phyloP scores from a whole-genome alignment of 2,888 invertebrate genomes.

The Drosophila putrida region DNA sequence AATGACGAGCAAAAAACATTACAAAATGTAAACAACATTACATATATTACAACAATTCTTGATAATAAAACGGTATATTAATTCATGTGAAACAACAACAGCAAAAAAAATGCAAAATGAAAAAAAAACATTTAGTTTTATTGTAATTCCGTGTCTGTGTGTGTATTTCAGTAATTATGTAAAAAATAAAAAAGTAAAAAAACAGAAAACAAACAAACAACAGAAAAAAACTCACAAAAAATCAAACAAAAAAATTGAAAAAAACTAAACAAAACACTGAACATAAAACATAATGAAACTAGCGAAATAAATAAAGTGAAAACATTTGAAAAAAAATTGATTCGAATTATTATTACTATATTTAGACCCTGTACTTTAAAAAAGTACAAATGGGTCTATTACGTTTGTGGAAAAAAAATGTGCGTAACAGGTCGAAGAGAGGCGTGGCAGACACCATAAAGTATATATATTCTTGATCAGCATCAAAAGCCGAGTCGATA shows the following conservation, averaged over 20 bases:
- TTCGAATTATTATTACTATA: not conserved
- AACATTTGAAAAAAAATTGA: constrained; percentile 74
- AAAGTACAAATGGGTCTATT: no score
- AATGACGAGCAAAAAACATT: constrained; percentile 20
- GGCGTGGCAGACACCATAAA: no score
- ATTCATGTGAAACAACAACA: constrained; percentile 55
- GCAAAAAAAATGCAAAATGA: constrained; percentile 37
- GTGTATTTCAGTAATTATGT: constrained; percentile 79
- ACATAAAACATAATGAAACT: constrained; percentile 77
- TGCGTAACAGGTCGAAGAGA: no score
- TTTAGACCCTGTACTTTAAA: no score
- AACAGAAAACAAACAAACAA: constrained; percentile 36
- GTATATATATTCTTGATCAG: no score
- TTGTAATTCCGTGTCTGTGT: constrained; percentile 82
- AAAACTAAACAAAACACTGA: constrained; percentile 61
- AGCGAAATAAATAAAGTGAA: constrained; percentile 80
- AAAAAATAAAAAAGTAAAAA: constrained; percentile 32
- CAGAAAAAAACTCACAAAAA: constrained; percentile 60
- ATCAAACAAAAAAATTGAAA: constrained; percentile 46
- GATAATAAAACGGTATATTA: constrained; percentile 63
- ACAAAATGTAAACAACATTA: constrained; percentile 42
- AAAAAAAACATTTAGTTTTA: constrained; percentile 72
- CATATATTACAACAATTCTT: constrained; percentile 60
- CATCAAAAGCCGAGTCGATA: no score
- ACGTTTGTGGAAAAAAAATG: no score